Evolutionary conservation across 2,797 vertebrate species (phyloP).

Genomic region (Chloroceryle amazona): DNA sequence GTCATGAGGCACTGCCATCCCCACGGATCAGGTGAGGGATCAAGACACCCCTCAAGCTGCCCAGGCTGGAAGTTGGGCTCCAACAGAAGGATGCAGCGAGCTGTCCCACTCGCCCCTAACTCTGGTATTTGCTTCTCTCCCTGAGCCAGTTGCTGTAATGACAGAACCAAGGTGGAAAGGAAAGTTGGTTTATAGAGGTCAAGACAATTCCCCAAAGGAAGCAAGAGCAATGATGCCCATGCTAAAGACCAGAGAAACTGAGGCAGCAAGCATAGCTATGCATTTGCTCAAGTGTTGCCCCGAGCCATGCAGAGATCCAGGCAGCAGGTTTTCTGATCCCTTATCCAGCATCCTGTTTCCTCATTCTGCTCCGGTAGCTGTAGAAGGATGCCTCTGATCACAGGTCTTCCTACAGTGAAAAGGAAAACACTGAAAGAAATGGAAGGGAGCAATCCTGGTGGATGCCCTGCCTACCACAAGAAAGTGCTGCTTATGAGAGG

Average conservation of each 20-base stretch:
- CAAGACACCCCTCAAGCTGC: neutral
- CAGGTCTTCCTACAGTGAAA: neutral
- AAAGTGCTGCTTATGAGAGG: slow-evolving; percentile 49
- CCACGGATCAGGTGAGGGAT: neutral
- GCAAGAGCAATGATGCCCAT: neutral
- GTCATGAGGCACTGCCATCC: neutral
- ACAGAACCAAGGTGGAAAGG: neutral
- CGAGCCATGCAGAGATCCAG: neutral
- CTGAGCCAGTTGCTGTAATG: slow-evolving; percentile 4
- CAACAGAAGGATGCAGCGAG: neutral
- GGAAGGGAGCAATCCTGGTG: slow-evolving; percentile 1
- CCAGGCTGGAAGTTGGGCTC: neutral
- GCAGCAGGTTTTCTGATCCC: slow-evolving; percentile 28
- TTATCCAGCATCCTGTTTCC: slow-evolving; percentile 23
- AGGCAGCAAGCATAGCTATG: neutral
- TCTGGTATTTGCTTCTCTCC: neutral
- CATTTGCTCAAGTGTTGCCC: neutral
- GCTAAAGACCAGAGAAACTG: neutral
- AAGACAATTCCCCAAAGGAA: neutral
- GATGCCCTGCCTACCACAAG: slow-evolving; percentile 50
- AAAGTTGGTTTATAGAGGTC: neutral
- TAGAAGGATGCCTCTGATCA: slow-evolving; percentile 40
- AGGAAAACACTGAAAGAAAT: slow-evolving; percentile 29
- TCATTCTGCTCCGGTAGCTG: slow-evolving; percentile 27
- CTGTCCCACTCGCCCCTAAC: neutral